Conservation (phyloP, 2,797 vertebrate genomes). For the Lerista edwardsae region DNA sequence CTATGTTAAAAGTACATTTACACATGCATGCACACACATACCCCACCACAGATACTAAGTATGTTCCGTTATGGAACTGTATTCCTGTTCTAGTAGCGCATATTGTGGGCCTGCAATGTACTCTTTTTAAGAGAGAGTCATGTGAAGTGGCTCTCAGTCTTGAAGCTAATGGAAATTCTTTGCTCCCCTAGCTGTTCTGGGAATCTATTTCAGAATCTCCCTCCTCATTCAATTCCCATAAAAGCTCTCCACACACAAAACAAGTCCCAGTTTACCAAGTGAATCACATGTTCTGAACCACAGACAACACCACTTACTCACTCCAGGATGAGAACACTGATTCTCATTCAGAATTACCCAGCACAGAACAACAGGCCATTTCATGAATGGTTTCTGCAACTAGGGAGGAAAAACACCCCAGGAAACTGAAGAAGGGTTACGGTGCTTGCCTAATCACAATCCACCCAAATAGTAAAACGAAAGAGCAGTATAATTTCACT, state of each 20-base stretch:
- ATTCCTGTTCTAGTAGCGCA: not conserved
- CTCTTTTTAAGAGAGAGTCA: not conserved
- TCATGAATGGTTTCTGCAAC: conserved; percentile 16
- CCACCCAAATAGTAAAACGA: not conserved
- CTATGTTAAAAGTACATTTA: too few species aligned
- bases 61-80: too few species aligned
- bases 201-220: conserved; percentile 22
- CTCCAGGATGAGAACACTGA: conserved; percentile 24
- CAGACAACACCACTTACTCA: conserved; percentile 17
- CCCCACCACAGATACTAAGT: too few species aligned
- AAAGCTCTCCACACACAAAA: conserved; percentile 11
- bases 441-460: conserved; percentile 2
- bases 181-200: not conserved
- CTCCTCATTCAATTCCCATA: conserved; percentile 1
- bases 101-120: not conserved
- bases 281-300: conserved; percentile 30
- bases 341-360: conserved; percentile 7
- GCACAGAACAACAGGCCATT: conserved; percentile 26
- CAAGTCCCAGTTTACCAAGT: conserved; percentile 30
- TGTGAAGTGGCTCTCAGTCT: not conserved
- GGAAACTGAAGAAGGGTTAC: conserved; percentile 9
- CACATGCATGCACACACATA: too few species aligned
- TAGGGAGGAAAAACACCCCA: conserved; percentile 21
- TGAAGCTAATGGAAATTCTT: not conserved
- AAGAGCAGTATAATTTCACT: not conserved